Percentiles rank a stretch among this genome's conserved stretches.
Evolutionary conservation across 2,888 invertebrate genomes (phyloP).

Genomic region (Eupithecia tripunctaria): DNA sequence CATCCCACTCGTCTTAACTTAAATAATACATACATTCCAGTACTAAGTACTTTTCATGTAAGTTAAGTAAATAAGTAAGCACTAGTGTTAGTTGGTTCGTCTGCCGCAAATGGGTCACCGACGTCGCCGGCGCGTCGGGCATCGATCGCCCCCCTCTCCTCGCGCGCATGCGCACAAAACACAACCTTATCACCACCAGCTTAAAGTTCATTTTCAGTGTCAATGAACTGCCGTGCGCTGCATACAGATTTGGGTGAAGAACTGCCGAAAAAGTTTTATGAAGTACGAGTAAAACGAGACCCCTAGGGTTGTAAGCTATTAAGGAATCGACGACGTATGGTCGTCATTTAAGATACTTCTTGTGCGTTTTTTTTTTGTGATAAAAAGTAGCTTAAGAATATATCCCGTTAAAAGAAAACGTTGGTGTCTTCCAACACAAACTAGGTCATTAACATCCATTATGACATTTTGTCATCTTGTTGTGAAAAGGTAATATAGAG

Average conservation of each 20-base stretch:
- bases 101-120: conserved; percentile 71
- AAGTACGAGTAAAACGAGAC: background rate
- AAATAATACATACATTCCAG: background rate
- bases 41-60: conserved; percentile 18
- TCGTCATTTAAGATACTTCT: background rate
- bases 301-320: background rate
- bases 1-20: too few species aligned
- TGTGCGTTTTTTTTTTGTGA: too few species aligned
- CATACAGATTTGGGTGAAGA: conserved; percentile 13
- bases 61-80: background rate
- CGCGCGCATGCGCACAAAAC: conserved; percentile 66
- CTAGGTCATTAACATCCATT: too few species aligned
- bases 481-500: too few species aligned
- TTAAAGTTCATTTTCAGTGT: conserved; percentile 43
- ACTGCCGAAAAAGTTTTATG: conserved; percentile 9
- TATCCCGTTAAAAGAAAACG: too few species aligned
- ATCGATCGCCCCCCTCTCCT: conserved; percentile 68
- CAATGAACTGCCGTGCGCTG: conserved; percentile 33
- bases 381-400: too few species aligned
- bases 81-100: conserved; percentile 5
- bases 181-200: conserved; percentile 42
- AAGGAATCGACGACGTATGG: background rate
- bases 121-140: conserved; percentile 69
- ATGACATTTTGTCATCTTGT: too few species aligned
- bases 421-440: too few species aligned